Conservation (phyloP, 2,113 vertebrate genomes). For the Grantiella picta region DNA sequence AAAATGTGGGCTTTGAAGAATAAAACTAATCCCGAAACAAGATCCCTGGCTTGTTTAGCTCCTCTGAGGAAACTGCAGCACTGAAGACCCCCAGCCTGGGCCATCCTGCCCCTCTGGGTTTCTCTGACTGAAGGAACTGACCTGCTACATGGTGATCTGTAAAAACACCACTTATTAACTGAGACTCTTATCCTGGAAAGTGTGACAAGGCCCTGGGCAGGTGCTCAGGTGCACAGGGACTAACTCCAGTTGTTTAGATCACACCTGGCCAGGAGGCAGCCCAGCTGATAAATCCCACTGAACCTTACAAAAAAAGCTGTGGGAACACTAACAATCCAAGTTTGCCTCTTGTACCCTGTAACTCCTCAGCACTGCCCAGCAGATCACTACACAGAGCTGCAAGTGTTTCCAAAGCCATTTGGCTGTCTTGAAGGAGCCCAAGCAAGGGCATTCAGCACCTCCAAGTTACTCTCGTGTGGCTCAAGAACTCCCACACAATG, state of each 20-base stretch:
- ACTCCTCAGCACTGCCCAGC: background rate
- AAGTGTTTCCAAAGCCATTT: background rate
- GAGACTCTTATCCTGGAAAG: constrained; percentile 12
- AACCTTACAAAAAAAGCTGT: background rate
- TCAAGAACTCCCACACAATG: background rate
- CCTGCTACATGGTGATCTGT: background rate
- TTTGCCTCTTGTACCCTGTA: background rate
- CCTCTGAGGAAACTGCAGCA: background rate
- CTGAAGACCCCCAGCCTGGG: background rate
- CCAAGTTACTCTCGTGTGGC: background rate
- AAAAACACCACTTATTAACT: background rate
- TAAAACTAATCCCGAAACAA: background rate
- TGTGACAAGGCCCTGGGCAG: background rate
- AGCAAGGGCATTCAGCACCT: background rate
- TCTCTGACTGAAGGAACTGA: background rate
- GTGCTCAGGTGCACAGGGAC: background rate
- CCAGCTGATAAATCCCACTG: background rate
- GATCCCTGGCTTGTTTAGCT: background rate
- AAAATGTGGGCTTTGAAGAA: background rate
- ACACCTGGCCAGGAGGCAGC: background rate
- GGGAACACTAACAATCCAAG: background rate
- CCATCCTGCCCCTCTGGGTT: background rate
- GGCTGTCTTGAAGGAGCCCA: background rate
- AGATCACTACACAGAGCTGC: background rate
- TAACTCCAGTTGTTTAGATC: background rate